These are phyloP conservation scores for Tetramorium alpestre DNA, from an alignment of 1,140 invertebrate genomes.

Conservation along the genomic window DNA sequence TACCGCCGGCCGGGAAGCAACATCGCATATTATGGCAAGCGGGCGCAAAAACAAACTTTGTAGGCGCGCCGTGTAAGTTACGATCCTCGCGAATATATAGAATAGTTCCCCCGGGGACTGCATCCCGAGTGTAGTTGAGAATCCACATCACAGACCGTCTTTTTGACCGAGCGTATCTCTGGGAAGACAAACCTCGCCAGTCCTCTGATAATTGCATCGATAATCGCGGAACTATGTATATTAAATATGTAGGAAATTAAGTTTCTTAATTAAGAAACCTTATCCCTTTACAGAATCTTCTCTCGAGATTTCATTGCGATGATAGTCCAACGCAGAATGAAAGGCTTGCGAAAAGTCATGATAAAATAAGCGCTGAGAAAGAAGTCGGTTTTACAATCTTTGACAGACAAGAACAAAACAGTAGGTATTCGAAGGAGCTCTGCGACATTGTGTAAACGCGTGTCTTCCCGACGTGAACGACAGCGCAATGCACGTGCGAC, in stretches of 20 bases:
- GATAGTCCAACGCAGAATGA: not conserved
- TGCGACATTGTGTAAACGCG: not conserved
- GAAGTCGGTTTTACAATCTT: not conserved
- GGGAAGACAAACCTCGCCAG: not conserved
- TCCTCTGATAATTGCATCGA: not conserved
- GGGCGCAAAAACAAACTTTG: constrained; percentile 53
- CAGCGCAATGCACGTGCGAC: not conserved
- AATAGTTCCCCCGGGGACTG: constrained; percentile 23
- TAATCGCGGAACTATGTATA: constrained; percentile 20
- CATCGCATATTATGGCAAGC: constrained; percentile 48
- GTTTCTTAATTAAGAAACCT: not conserved
- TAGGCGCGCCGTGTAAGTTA: constrained; percentile 49
- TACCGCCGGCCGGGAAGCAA: constrained; percentile 24
- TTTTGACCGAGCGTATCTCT: not conserved
- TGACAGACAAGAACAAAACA: not conserved
- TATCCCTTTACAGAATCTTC: not conserved
- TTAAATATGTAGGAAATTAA: not conserved
- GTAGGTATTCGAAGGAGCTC: no score
- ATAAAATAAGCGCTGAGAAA: not conserved
- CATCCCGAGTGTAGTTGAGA: not conserved
- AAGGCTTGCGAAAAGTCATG: not conserved
- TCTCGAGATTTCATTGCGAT: not conserved
- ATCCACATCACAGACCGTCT: not conserved
- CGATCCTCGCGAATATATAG: constrained; percentile 38
- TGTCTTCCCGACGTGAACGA: not conserved